phyloP scores from a whole-genome alignment of 2,797 vertebrate species.

The Dipus sagitta region DNA sequence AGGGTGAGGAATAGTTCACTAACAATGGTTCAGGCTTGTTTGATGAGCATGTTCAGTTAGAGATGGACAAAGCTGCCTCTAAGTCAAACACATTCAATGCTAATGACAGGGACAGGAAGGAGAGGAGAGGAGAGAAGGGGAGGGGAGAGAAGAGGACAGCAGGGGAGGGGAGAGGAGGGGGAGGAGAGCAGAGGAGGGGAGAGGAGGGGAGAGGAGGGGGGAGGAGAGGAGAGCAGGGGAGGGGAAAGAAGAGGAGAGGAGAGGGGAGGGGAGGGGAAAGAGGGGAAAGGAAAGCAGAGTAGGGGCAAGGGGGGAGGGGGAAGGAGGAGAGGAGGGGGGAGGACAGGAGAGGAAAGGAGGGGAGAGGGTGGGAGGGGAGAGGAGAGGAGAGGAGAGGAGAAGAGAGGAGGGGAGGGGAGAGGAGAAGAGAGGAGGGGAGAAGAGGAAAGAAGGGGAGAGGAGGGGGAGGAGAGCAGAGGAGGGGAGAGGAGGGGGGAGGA shows the following conservation, averaged over 20 bases:
- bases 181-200: accelerated
- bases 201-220: accelerated
- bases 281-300: background rate
- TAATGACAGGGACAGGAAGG: background rate
- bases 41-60: conserved; percentile 37
- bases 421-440: too few species aligned
- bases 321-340: accelerated
- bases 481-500: too few species aligned
- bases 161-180: background rate
- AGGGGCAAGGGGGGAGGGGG: too few species aligned
- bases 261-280: too few species aligned
- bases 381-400: background rate
- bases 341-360: background rate
- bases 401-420: accelerated
- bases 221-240: accelerated
- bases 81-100: background rate
- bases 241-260: background rate
- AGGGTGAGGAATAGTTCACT: conserved; percentile 46
- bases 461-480: background rate
- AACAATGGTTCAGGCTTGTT: background rate
- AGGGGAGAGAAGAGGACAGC: background rate
- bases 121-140: too few species aligned
- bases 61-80: conserved; percentile 29
- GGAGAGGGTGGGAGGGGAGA: accelerated
- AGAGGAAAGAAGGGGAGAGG: background rate